Evolutionary conservation across 2,888 invertebrate species (phyloP).

Genomic region (Epiblema foenella): DNA sequence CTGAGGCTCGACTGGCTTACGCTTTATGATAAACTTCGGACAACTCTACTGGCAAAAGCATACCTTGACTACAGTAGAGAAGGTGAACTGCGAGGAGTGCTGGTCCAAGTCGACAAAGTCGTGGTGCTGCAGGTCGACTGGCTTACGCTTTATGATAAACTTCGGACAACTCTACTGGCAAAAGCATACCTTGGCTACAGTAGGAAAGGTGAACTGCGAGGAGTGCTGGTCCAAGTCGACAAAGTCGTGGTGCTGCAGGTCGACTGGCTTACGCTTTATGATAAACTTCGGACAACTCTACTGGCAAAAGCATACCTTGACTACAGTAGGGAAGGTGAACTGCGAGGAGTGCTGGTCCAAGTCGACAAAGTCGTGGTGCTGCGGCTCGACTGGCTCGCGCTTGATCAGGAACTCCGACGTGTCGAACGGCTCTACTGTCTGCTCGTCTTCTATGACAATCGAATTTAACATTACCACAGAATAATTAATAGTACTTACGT

Average conservation of each 20-base stretch:
- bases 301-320: slow-evolving; percentile 81
- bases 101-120: slow-evolving; percentile 74
- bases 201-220: slow-evolving; percentile 67
- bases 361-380: slow-evolving; percentile 70
- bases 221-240: slow-evolving; percentile 71
- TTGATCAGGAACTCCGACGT: slow-evolving; percentile 90
- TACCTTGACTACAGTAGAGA: slow-evolving; percentile 67
- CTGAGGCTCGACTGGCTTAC: slow-evolving; percentile 71
- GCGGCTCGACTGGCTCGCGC: slow-evolving; percentile 72
- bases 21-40: slow-evolving; percentile 90
- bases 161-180: slow-evolving; percentile 95
- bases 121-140: slow-evolving; percentile 66
- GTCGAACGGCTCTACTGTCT: slow-evolving; percentile 93
- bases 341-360: slow-evolving; percentile 66
- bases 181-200: slow-evolving; percentile 66
- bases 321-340: slow-evolving; percentile 70
- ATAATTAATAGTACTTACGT: no score
- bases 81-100: slow-evolving; percentile 64
- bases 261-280: slow-evolving; percentile 65
- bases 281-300: slow-evolving; percentile 95
- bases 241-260: slow-evolving; percentile 67
- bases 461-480: no score
- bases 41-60: slow-evolving; percentile 92
- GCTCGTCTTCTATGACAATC: slow-evolving; percentile 69
- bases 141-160: slow-evolving; percentile 84